Conservation (phyloP, 2,888 invertebrate species). For the Athalia cordata region DNA sequence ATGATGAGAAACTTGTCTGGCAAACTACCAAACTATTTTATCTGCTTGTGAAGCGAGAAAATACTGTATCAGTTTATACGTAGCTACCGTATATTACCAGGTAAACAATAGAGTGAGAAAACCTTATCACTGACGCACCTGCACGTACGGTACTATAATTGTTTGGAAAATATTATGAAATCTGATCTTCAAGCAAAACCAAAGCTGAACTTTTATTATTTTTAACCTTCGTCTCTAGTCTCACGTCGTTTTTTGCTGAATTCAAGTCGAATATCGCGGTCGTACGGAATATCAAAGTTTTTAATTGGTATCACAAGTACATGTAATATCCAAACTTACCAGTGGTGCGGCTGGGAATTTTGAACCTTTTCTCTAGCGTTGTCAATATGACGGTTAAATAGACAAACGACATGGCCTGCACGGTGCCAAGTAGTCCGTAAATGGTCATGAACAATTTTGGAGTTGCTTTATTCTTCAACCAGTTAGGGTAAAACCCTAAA, state of each 20-base stretch:
- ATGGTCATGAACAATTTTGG: constrained; percentile 78
- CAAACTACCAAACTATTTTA: no score
- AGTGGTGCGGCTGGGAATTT: constrained; percentile 81
- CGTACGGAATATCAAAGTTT: background rate
- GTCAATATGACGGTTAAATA: constrained; percentile 81
- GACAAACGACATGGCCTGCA: constrained; percentile 80
- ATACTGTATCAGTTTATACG: no score
- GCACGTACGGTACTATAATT: no score
- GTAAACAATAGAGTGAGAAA: no score
- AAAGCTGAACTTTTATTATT: background rate
- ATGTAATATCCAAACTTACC: constrained; percentile 72
- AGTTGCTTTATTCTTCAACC: constrained; percentile 78
- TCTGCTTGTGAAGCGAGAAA: no score
- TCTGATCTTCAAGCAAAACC: background rate
- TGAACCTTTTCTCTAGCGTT: constrained; percentile 81
- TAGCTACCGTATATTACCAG: no score
- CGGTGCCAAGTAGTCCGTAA: constrained; percentile 79
- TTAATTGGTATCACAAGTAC: no score
- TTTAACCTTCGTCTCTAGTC: no score
- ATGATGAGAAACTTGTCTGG: no score
- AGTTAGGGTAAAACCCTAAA: constrained; percentile 76
- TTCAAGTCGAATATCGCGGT: background rate
- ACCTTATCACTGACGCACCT: no score
- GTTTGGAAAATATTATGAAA: no score
- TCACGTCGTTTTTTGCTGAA: background rate